Conservation (phyloP, 2,888 invertebrate genomes). For the Papilio gigon region DNA sequence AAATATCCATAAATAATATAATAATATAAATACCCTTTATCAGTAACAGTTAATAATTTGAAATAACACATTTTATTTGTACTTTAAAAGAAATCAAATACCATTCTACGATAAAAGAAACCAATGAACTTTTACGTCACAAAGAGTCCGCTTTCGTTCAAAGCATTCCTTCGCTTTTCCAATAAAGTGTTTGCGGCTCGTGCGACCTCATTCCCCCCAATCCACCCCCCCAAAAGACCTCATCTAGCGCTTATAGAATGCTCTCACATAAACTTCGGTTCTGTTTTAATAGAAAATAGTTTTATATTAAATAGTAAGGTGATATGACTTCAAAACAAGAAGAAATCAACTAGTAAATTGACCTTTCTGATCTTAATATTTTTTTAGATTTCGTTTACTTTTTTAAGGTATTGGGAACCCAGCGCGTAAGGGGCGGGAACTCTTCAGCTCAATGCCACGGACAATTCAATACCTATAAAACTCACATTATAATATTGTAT, state of each 20-base stretch:
- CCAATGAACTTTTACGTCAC: slow-evolving; percentile 11
- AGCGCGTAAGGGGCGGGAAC: no score
- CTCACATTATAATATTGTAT: no score
- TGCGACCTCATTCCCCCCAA: slow-evolving; percentile 22
- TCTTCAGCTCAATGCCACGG: no score
- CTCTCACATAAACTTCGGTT: background rate
- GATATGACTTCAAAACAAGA: no score
- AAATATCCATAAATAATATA: background rate
- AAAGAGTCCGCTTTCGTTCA: slow-evolving; percentile 18
- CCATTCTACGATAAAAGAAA: slow-evolving; percentile 4
- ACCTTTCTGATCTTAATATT: no score
- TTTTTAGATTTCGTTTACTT: no score
- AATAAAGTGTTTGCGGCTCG: slow-evolving; percentile 24
- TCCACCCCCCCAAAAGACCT: slow-evolving; percentile 4
- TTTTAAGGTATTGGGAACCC: no score
- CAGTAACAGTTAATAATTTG: background rate
- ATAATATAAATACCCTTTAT: background rate
- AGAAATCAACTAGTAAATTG: no score
- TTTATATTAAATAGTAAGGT: background rate
- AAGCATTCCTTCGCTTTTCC: slow-evolving; percentile 22
- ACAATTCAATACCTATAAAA: no score
- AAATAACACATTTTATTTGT: background rate
- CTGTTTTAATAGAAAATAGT: slow-evolving; percentile 9
- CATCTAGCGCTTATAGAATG: slow-evolving; percentile 2
- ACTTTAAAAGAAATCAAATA: slow-evolving; percentile 11